Evolutionary conservation across 2,113 vertebrate genomes (phyloP).

Genomic region (Diadophis punctatus): DNA sequence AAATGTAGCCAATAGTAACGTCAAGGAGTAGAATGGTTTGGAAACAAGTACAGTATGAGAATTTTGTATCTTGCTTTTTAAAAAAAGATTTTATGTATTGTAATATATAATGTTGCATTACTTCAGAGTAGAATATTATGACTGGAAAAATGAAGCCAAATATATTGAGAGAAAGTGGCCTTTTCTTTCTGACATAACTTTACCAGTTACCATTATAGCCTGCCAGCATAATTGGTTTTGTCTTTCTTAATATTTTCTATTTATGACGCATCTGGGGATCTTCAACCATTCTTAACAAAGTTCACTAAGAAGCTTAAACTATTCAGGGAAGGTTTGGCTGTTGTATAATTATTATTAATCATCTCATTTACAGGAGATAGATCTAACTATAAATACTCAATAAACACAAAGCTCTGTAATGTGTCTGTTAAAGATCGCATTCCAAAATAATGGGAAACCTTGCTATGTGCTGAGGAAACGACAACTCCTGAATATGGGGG

Average conservation of each 20-base stretch:
- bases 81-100: not conserved
- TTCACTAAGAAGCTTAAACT: not conserved
- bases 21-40: not conserved
- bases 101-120: not conserved
- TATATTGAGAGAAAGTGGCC: not conserved
- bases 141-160: not conserved
- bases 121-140: not conserved
- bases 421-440: not conserved
- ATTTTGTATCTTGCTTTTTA: not conserved
- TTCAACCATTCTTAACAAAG: not conserved
- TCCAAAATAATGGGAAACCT: not conserved
- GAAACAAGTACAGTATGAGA: not conserved
- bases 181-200: not conserved
- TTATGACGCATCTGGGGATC: not conserved
- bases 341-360: not conserved
- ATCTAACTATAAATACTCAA: not conserved
- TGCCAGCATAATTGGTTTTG: not conserved
- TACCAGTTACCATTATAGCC: not conserved
- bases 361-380: not conserved
- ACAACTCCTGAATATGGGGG: not conserved
- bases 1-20: not conserved
- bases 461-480: not conserved
- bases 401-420: not conserved
- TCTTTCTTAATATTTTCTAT: not conserved
- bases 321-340: not conserved